Conservation (phyloP, 2,888 invertebrate genomes). For the Tinea semifulvella region DNA sequence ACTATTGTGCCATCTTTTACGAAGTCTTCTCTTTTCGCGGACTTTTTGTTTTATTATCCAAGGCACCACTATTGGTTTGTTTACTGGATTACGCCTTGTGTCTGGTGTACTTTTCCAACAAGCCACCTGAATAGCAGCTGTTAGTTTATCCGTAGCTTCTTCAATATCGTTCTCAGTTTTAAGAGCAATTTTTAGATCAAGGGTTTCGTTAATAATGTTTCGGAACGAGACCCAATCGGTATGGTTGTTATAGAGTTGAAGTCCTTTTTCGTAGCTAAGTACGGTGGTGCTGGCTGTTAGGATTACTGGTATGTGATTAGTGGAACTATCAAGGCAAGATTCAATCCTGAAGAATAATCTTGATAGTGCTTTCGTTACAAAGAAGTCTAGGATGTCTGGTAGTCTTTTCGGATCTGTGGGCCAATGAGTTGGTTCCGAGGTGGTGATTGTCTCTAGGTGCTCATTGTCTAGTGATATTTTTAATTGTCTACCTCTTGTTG, state of each 20-base stretch:
- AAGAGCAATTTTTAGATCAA: conserved; percentile 16
- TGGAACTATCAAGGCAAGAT: conserved; percentile 20
- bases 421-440: conserved; percentile 22
- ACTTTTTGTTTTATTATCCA: conserved; percentile 18
- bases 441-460: conserved; percentile 16
- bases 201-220: conserved; percentile 14
- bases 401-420: conserved; percentile 18
- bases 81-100: too few species aligned
- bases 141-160: conserved; percentile 2
- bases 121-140: conserved; percentile 13
- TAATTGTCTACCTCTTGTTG: conserved; percentile 19
- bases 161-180: conserved; percentile 17
- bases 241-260: conserved; percentile 15
- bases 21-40: conserved; percentile 17
- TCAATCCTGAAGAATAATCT: conserved; percentile 14
- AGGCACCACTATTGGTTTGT: too few species aligned
- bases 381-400: conserved; percentile 19
- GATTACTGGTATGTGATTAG: conserved; percentile 22
- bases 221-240: conserved; percentile 21
- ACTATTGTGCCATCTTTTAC: conserved; percentile 18
- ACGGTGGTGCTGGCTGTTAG: conserved; percentile 19
- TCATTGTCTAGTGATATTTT: conserved; percentile 17
- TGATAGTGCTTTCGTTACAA: conserved; percentile 10
- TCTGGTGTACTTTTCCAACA: conserved; percentile 16
- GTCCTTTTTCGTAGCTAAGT: not conserved